Evolutionary conservation across 2,797 vertebrate species (phyloP).

Genomic region (Paramormyrops hopkinsi): DNA sequence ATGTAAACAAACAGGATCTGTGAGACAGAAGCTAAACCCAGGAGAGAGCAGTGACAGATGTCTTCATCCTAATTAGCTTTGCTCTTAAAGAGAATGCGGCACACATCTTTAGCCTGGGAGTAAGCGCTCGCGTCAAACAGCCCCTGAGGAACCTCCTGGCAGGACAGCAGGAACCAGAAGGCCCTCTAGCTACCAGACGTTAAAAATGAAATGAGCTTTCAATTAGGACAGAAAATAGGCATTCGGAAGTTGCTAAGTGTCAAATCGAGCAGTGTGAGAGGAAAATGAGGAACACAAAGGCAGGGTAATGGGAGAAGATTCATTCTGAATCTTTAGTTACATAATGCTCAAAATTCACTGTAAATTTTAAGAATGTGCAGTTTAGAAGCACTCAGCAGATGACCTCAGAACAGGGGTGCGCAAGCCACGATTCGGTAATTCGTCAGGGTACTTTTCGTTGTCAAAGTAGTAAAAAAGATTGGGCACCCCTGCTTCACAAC

Average conservation of each 20-base stretch:
- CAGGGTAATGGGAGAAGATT: not conserved
- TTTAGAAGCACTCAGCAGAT: not conserved
- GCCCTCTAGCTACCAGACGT: not conserved
- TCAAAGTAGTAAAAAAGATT: not conserved
- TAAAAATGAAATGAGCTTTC: constrained; percentile 1
- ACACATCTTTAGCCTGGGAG: not conserved
- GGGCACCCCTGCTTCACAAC: not conserved
- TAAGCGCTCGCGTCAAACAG: not conserved
- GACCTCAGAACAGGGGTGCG: not conserved
- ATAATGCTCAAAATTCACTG: not conserved
- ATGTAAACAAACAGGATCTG: not conserved
- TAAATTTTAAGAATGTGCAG: not conserved
- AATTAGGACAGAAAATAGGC: not conserved
- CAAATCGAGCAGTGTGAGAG: not conserved
- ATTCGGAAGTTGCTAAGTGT: not conserved
- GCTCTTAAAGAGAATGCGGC: not conserved
- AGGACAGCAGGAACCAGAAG: not conserved
- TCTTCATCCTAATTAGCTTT: constrained; percentile 16
- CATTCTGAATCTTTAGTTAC: not conserved
- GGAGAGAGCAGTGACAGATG: not conserved
- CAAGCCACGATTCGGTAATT: not conserved
- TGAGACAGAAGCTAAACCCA: not conserved
- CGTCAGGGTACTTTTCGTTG: not conserved
- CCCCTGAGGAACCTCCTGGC: not conserved
- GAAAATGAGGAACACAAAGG: not conserved